Evolutionary conservation across 2,888 invertebrate species (phyloP).

Genomic region (Matsumyia berberina): DNA sequence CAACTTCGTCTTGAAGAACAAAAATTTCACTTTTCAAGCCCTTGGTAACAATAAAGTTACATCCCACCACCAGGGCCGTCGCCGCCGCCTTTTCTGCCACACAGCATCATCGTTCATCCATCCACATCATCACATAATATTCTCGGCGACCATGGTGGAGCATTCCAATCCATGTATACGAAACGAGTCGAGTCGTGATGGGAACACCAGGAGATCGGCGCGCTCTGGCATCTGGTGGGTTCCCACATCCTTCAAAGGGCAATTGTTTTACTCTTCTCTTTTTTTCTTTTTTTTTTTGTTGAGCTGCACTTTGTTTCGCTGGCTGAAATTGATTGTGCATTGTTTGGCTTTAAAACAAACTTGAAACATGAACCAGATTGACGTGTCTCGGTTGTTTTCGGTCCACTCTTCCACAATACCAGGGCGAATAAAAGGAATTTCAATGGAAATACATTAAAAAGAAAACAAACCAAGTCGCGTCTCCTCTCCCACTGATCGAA

Average conservation of each 20-base stretch:
- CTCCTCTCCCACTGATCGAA: slow-evolving; percentile 55
- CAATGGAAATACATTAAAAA: slow-evolving; percentile 65
- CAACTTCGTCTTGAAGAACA: slow-evolving; percentile 44
- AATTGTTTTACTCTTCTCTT: slow-evolving; percentile 63
- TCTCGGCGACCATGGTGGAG: slow-evolving; percentile 55
- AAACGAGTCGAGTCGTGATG: slow-evolving; percentile 74
- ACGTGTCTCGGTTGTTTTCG: slow-evolving; percentile 58
- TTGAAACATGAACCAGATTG: slow-evolving; percentile 76
- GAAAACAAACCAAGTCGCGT: slow-evolving; percentile 28
- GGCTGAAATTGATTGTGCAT: slow-evolving; percentile 71
- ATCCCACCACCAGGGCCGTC: slow-evolving; percentile 30
- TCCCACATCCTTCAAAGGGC: slow-evolving; percentile 76
- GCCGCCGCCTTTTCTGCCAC: slow-evolving; percentile 26
- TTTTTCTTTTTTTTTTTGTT: slow-evolving; percentile 26
- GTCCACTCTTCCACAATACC: slow-evolving; percentile 19
- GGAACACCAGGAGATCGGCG: slow-evolving; percentile 70
- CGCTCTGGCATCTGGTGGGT: slow-evolving; percentile 69
- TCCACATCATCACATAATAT: slow-evolving; percentile 68
- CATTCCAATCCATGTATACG: slow-evolving; percentile 59
- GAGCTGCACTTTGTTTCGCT: slow-evolving; percentile 57
- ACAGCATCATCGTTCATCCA: slow-evolving; percentile 53
- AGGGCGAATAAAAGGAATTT: slow-evolving; percentile 54
- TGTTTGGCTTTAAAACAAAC: slow-evolving; percentile 73
- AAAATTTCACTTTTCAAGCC: slow-evolving; percentile 72
- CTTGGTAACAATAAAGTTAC: slow-evolving; percentile 53